phyloP scores from a whole-genome alignment of 64 coral and sea anemone species.

The Exaiptasia diaphana region DNA sequence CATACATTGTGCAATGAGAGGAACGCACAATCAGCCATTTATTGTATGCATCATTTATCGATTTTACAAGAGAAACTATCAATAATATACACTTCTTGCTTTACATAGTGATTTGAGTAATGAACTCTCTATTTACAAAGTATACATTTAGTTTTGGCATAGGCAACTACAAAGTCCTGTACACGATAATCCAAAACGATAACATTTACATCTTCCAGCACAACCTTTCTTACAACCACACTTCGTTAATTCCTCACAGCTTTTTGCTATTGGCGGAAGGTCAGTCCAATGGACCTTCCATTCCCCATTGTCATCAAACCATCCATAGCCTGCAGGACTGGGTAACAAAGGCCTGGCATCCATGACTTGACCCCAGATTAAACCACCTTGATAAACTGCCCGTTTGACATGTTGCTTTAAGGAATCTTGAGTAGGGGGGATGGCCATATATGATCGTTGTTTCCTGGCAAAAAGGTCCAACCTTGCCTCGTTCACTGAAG shows the following conservation, averaged over 20 bases:
- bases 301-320: background rate
- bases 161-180: slow-evolving; percentile 17
- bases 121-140: background rate
- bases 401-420: slow-evolving; percentile 34
- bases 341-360: slow-evolving; percentile 12
- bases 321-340: slow-evolving; percentile 30
- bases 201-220: slow-evolving; percentile 24
- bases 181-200: background rate
- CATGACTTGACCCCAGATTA: slow-evolving; percentile 37
- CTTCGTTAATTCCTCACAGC: slow-evolving; percentile 52
- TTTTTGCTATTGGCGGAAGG: slow-evolving; percentile 31
- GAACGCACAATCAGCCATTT: too few relatives aligned
- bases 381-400: slow-evolving; percentile 19
- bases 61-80: too few relatives aligned
- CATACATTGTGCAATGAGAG: too few relatives aligned
- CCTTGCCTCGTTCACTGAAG: slow-evolving; percentile 27
- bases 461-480: slow-evolving; percentile 32
- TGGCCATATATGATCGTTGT: slow-evolving; percentile 30
- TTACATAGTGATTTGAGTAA: background rate
- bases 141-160: slow-evolving; percentile 1
- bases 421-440: slow-evolving; percentile 44
- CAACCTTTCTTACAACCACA: slow-evolving; percentile 41
- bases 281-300: slow-evolving; percentile 53
- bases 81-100: too few relatives aligned
- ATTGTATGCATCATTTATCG: too few relatives aligned